A percentile compares a stretch with the other conserved stretches of the same genome.
These are phyloP conservation scores for Choristoneura fumiferana DNA, from an alignment of 1,140 invertebrate species.

Conservation along the genomic window DNA sequence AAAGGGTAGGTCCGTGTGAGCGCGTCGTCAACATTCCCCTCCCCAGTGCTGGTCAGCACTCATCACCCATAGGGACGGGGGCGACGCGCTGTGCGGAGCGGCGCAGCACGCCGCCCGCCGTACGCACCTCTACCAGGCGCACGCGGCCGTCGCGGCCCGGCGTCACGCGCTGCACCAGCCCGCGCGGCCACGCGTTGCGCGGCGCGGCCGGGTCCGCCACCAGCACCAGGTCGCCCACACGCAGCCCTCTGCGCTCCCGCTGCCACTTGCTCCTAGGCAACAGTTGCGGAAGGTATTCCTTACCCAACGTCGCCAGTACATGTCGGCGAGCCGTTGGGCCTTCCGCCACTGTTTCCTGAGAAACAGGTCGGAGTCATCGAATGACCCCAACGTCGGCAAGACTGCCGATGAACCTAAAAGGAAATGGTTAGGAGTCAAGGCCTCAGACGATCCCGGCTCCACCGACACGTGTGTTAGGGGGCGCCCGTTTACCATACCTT, in stretches of 20 bases:
- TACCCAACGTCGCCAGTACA: conserved; percentile 18
- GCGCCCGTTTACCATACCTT: too few species aligned
- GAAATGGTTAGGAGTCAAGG: too few species aligned
- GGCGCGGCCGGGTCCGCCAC: conserved; percentile 4
- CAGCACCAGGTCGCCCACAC: conserved; percentile 13
- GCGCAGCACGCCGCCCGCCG: conserved; percentile 1
- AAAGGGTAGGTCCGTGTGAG: not conserved
- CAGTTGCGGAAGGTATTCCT: conserved; percentile 10
- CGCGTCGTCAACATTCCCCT: conserved; percentile 13
- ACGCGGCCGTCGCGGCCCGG: conserved; percentile 17
- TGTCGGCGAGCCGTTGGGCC: conserved; percentile 6
- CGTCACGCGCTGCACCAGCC: not conserved
- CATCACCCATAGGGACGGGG: not conserved
- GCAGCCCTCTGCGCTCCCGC: not conserved
- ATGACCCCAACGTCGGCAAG: not conserved
- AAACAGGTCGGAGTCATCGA: not conserved
- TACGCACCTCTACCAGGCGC: conserved; percentile 7
- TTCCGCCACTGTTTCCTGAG: not conserved
- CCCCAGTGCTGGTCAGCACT: not conserved
- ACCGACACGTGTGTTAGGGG: too few species aligned
- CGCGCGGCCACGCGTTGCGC: conserved; percentile 1
- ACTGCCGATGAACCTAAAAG: not conserved
- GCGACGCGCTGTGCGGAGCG: not conserved
- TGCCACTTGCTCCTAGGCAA: not conserved
- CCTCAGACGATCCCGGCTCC: too few species aligned